These are phyloP conservation scores for Orientallactaga sibirica DNA, from an alignment of 2,797 vertebrate species.

Conservation along the genomic window DNA sequence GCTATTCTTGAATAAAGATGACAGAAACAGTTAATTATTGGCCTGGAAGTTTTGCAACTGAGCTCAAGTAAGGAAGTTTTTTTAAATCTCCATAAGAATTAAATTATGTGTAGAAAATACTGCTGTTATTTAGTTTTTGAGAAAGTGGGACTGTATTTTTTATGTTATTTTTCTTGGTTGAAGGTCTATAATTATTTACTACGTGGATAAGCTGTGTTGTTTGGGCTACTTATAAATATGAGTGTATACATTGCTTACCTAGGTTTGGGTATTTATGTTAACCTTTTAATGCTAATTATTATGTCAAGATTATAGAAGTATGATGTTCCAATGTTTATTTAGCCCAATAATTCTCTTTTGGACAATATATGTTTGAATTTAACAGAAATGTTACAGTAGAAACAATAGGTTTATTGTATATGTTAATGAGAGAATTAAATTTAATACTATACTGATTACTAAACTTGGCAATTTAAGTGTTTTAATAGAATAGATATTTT, in stretches of 20 bases:
- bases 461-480: neutral
- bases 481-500: neutral
- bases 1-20: neutral
- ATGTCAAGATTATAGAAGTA: neutral
- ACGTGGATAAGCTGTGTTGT: neutral
- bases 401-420: neutral
- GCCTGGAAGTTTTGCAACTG: neutral
- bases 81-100: neutral
- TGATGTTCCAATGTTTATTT: neutral
- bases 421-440: neutral
- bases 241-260: neutral
- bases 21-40: neutral
- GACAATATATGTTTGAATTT: neutral
- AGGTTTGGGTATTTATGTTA: neutral
- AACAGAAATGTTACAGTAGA: neutral
- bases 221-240: slow-evolving; percentile 21
- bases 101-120: slow-evolving; percentile 1
- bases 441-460: slow-evolving; percentile 10
- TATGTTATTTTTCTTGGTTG: neutral
- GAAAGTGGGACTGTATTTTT: slow-evolving; percentile 15
- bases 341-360: neutral
- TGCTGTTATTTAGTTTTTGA: slow-evolving; percentile 24
- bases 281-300: neutral
- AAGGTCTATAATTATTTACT: neutral
- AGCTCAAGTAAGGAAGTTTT: neutral